phyloP scores from a whole-genome alignment of 2,797 vertebrate genomes.

The Halcyon badia region DNA sequence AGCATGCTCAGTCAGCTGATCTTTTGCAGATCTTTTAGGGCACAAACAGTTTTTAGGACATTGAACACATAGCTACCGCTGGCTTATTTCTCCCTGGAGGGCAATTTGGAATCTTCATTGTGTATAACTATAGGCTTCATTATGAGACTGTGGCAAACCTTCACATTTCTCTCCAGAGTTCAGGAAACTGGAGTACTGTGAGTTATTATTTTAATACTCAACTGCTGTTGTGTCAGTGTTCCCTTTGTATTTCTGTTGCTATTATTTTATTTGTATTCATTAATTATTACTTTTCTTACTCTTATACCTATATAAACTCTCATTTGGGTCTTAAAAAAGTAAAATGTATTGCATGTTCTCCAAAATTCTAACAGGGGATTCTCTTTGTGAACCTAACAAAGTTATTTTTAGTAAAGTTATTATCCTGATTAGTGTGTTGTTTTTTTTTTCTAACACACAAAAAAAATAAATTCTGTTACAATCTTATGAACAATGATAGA shows the following conservation, averaged over 20 bases:
- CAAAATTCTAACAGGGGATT: not conserved
- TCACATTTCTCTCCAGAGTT: not conserved
- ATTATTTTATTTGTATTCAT: not conserved
- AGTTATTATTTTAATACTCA: not conserved
- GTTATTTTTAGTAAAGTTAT: not conserved
- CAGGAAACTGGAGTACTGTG: not conserved
- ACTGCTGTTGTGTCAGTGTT: not conserved
- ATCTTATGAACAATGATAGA: not conserved
- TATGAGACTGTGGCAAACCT: not conserved
- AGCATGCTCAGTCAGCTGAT: not conserved
- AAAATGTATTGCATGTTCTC: not conserved
- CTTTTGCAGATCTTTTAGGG: not conserved
- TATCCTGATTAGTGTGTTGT: not conserved
- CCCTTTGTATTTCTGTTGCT: not conserved
- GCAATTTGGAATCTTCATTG: not conserved
- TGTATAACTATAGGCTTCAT: not conserved
- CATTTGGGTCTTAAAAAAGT: not conserved
- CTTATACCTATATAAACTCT: not conserved
- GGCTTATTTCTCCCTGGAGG: not conserved
- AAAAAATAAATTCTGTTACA: not conserved
- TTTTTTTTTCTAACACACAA: not conserved
- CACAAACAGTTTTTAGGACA: accelerated
- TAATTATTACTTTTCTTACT: not conserved
- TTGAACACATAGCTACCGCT: not conserved
- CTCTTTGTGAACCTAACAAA: not conserved